Evolutionary conservation across 2,888 invertebrate genomes (phyloP), one percentile per base, ranked within the genome.

Genomic region (Danaus chrysippus): DNA sequence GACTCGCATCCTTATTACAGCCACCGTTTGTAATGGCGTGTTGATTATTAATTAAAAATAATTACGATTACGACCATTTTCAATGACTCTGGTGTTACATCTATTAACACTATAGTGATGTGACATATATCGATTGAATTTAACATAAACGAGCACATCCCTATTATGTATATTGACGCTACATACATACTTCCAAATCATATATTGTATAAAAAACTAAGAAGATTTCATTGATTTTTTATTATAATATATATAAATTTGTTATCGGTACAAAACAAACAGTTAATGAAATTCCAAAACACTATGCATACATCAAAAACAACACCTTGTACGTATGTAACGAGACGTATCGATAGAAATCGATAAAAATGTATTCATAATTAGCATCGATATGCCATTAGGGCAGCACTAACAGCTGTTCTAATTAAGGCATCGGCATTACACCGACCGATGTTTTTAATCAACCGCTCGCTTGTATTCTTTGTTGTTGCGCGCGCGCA

Each of bases 21-120:
- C 78, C 81, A 79, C 79, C 76, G 79, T 78, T 76, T 8, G 86
- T 87, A 87, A 88, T 87, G 83, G 84, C 87, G 88, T 84, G 85
- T 89, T 90, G 90, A 87, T 90, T 90, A 91, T 89, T 90, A 90
- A 91, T 91, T 91, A 91, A 91, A 90, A 91, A 90, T 91, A 90
- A 90, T 91, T 88, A 90, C 85, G 85, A 91, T 91, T 91, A 90
- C 87, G 90, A 88, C 86, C 90, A 83, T 87, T 88, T 90, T 90
- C 90, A 91, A 90, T 90, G 90, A 90, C 90, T 87, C 82, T 90
- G 88, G 90, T 89, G 90, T 90, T 90, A 86, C 83, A 80, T 84
- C 82, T 84, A 87, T 90, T 89, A 91, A 89, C 84, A 73, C 73
- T 76, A 69, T 83, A 84, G 87, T 73, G 85, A 70, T 78, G 83